Conservation (phyloP, 2,113 vertebrate species). For the Neogobius melanostomus region DNA sequence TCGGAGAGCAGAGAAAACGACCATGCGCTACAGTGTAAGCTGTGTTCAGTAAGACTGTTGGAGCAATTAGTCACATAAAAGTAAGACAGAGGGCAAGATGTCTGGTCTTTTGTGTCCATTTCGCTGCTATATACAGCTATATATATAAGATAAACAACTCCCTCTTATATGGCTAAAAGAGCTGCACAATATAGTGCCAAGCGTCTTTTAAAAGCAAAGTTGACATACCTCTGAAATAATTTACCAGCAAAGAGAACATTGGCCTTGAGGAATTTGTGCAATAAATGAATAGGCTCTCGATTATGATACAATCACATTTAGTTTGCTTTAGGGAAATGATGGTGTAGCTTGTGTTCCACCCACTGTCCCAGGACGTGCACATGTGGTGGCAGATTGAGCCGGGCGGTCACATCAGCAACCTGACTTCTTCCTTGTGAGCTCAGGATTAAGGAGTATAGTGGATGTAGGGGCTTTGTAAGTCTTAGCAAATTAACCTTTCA, state of each 20-base stretch:
- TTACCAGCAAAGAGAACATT: conserved; percentile 70
- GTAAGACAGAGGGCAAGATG: neutral
- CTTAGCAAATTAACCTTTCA: conserved; percentile 75
- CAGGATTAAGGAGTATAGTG: conserved; percentile 67
- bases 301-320: no score
- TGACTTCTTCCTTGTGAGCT: conserved; percentile 54
- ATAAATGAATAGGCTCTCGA: conserved; percentile 55
- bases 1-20: conserved; percentile 13
- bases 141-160: neutral
- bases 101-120: neutral
- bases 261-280: conserved; percentile 64
- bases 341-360: conserved; percentile 31
- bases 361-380: conserved; percentile 35
- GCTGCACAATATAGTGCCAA: neutral
- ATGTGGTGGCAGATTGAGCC: conserved; percentile 35
- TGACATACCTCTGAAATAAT: neutral
- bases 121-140: neutral
- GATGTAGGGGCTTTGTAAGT: conserved; percentile 68
- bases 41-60: conserved; percentile 37
- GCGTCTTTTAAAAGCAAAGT: neutral
- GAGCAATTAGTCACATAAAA: conserved; percentile 28
- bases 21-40: conserved; percentile 24
- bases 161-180: neutral
- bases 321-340: conserved; percentile 28
- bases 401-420: conserved; percentile 44